Base-by-base conservation (phyloP, 2,888 invertebrate genomes). In the Agonopterix alstromeriana region DNA sequence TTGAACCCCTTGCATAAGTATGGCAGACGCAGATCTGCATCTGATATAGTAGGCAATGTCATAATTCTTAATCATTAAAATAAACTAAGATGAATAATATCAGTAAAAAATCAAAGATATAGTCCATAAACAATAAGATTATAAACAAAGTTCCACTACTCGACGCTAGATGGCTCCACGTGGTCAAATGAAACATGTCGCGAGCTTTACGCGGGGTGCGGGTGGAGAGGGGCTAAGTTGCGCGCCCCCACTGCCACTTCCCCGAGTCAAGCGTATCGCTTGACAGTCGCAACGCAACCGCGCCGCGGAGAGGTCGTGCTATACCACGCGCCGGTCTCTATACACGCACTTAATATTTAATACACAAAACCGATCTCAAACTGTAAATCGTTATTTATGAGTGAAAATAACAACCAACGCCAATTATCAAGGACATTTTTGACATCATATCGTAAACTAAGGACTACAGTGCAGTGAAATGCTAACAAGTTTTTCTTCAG, bases 381-480 rank as follows among this genome's bases (percentile, higher is more conserved):
- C 60, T 60, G 67, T 60, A 67, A 73, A 71, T 55, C 63, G 57
- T 49, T 60, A 67, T 70, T 68, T 53, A 68, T 72, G 61, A 74
- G 74, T 78, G 72, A 73, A 77, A 71, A 71, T 54, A 59, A 62
- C 49, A 59, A 65, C 55, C 48, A 54, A 56, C 46, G 57, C 51
- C 41, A 56, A 57, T 42, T 52, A 60, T 52, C 52, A 58, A 67
- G 74, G 70, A 80, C 73, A 70, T 57, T 53, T 54, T 52, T 47
- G 27, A 53, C 49, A 48, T 56, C 52, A 51, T 57, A 59, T 9
- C 49, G 27, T 7, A 27, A 5, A 56, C 52, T 58, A 69, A 59
- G 81, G 80, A 85, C 79, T 69, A 74, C 68, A 74, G 82, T 83
- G 80, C 65, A 83, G 84, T 86, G 87, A 85, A 79, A 87, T 86